Conservation (phyloP, 2,888 invertebrate species). For the Agriopis leucophaearia region DNA sequence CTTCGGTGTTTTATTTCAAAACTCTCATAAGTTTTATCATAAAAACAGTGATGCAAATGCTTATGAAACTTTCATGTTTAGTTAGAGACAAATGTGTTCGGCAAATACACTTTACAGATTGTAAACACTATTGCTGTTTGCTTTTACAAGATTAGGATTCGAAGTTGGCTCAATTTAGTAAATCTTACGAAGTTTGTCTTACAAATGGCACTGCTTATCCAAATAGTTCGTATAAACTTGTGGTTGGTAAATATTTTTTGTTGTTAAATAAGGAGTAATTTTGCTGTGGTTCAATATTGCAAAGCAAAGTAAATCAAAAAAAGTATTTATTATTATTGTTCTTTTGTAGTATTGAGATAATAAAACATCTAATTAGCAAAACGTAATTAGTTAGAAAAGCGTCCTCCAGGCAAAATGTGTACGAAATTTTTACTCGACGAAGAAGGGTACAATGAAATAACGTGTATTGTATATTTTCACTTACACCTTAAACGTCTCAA, state of each 20-base stretch:
- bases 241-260: neutral
- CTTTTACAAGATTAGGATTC: slow-evolving; percentile 23
- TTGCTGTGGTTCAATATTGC: too few relatives aligned
- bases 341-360: too few relatives aligned
- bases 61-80: slow-evolving; percentile 6
- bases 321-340: too few relatives aligned
- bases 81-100: slow-evolving; percentile 14
- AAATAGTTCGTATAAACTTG: neutral
- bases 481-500: too few relatives aligned
- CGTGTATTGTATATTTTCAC: too few relatives aligned
- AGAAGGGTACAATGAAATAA: too few relatives aligned
- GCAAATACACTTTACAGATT: slow-evolving; percentile 22
- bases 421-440: too few relatives aligned
- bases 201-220: neutral
- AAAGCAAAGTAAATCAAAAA: too few relatives aligned
- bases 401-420: too few relatives aligned
- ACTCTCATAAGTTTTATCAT: slow-evolving; percentile 3
- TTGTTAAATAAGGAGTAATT: too few relatives aligned
- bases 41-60: slow-evolving; percentile 6
- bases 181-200: slow-evolving; percentile 7
- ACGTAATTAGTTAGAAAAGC: too few relatives aligned
- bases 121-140: slow-evolving; percentile 22
- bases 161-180: slow-evolving; percentile 8
- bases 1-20: neutral
- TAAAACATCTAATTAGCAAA: too few relatives aligned